Percentiles rank a stretch among this genome's conserved stretches.
phyloP scores from a whole-genome alignment of 2,888 invertebrate species.

The Eretmocerus hayati region DNA sequence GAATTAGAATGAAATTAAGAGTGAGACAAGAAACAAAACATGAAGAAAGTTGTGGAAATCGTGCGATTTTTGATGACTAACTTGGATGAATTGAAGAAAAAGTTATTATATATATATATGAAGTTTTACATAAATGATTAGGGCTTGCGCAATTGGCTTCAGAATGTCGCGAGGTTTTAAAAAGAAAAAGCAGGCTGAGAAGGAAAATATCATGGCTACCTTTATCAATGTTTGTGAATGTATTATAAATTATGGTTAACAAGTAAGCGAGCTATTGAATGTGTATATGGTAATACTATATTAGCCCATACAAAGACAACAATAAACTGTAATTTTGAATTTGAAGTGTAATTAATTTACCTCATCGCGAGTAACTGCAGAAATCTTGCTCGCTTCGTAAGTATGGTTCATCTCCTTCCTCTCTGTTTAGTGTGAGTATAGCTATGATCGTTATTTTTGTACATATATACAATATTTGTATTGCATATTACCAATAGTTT shows the following conservation, averaged over 20 bases:
- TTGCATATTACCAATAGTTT: too few relatives aligned
- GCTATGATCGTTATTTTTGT: too few relatives aligned
- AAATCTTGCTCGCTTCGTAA: too few relatives aligned
- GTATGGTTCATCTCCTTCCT: too few relatives aligned
- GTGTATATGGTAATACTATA: conserved; percentile 47
- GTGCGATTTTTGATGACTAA: conserved; percentile 17
- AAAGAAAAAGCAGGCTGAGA: conserved; percentile 14
- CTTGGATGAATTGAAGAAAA: conserved; percentile 24
- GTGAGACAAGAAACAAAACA: background rate
- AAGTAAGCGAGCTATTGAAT: conserved; percentile 47
- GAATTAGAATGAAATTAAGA: background rate
- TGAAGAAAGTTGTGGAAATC: background rate
- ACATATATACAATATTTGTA: too few relatives aligned
- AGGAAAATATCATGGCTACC: conserved; percentile 42
- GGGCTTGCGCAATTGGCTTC: conserved; percentile 38
- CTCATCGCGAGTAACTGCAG: too few relatives aligned
- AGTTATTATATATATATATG: conserved; percentile 15
- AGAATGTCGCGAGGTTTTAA: conserved; percentile 38
- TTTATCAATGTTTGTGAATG: conserved; percentile 47
- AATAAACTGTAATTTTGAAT: conserved; percentile 48
- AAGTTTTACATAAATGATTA: conserved; percentile 36
- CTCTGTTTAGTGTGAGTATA: too few relatives aligned
- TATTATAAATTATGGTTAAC: conserved; percentile 44
- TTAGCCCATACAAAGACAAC: conserved; percentile 46
- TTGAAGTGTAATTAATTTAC: too few relatives aligned